Evolutionary conservation across 2,888 invertebrate species (phyloP).

Genomic region (Melanotus villosus): DNA sequence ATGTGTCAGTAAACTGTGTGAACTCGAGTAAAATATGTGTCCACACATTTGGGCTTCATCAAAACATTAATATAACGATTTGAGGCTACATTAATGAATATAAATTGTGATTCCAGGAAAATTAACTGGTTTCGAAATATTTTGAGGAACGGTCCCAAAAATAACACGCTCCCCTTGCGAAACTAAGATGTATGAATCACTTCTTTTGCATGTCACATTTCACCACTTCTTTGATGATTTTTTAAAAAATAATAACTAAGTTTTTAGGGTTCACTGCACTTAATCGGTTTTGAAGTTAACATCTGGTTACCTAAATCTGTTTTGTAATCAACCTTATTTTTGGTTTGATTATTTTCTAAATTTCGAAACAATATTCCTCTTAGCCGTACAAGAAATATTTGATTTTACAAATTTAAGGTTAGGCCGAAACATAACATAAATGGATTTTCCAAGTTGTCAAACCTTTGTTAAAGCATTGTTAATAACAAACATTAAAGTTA

Average conservation of each 20-base stretch:
- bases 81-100: conserved; percentile 31
- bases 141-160: neutral
- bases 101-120: conserved; percentile 23
- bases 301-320: too few species aligned
- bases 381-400: too few species aligned
- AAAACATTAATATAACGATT: conserved; percentile 36
- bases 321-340: too few species aligned
- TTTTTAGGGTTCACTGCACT: too few species aligned
- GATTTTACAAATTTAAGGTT: too few species aligned
- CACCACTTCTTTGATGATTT: neutral
- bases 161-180: conserved; percentile 14
- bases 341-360: too few species aligned
- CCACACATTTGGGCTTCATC: conserved; percentile 28
- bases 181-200: conserved; percentile 3
- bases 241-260: neutral
- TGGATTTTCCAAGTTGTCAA: too few species aligned
- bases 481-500: too few species aligned
- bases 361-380: too few species aligned
- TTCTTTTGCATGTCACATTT: neutral
- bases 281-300: too few species aligned
- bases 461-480: too few species aligned
- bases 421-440: too few species aligned
- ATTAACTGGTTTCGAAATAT: conserved; percentile 16
- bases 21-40: conserved; percentile 13
- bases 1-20: conserved; percentile 30